Evolutionary conservation across 1,140 invertebrate species (phyloP).

Genomic region (Matsumurasca onukii): DNA sequence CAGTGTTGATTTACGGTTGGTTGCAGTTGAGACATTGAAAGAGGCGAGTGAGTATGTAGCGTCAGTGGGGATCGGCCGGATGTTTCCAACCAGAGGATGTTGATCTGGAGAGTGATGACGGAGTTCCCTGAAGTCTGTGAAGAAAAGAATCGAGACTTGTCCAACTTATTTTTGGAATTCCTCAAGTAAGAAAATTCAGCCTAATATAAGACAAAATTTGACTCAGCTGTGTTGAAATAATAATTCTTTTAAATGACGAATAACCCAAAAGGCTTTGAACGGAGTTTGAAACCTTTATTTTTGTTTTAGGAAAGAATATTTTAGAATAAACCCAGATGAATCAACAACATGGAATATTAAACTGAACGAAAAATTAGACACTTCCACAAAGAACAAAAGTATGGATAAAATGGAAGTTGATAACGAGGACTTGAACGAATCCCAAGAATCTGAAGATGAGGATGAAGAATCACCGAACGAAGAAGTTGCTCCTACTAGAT

Average conservation of each 20-base stretch:
- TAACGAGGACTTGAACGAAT: constrained; percentile 30
- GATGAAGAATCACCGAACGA: constrained; percentile 44
- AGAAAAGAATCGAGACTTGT: constrained; percentile 73
- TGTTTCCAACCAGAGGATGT: constrained; percentile 70
- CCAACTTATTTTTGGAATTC: constrained; percentile 76
- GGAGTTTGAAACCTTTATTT: neutral
- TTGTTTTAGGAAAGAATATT: constrained; percentile 50
- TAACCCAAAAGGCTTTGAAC: neutral
- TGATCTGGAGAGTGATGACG: constrained; percentile 78
- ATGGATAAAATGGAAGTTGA: constrained; percentile 33
- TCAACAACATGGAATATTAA: constrained; percentile 52
- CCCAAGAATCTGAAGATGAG: constrained; percentile 39
- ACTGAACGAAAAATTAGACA: neutral
- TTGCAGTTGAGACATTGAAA: neutral
- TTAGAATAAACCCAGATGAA: constrained; percentile 52
- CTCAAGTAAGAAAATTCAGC: constrained; percentile 57
- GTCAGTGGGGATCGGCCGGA: constrained; percentile 59
- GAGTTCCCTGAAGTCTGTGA: constrained; percentile 73
- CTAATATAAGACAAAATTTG: neutral
- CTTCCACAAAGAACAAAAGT: constrained; percentile 33
- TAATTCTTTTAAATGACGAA: neutral
- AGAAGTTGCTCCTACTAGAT: constrained; percentile 6
- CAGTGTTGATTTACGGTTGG: too few species aligned
- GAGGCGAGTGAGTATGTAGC: neutral
- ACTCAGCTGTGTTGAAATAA: neutral